Evolutionary conservation across 2,797 vertebrate species (phyloP), one percentile per base, ranked within the genome.

Genomic region (Phyllotis vaccarum): DNA sequence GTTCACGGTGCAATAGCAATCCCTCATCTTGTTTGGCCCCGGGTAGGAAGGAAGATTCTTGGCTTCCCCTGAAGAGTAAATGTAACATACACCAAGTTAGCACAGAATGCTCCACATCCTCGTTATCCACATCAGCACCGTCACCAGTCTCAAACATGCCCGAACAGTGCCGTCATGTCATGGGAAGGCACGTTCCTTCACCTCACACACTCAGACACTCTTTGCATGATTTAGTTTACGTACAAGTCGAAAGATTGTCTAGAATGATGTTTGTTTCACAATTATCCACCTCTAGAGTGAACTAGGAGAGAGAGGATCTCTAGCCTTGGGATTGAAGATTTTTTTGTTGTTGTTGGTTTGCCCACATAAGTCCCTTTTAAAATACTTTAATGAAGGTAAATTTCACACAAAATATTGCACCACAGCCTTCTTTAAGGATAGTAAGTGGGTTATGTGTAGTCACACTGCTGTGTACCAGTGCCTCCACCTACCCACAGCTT

Each of bases 1-100:
- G 98, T 99, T 99, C 96, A 99, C 99, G 5, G 99, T 99, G 98
- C 99, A 99, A 98, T 99, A 99, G 97, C 99, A 99, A 97, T 99
- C 99, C 88, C 99, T 99, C 99, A 99, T 99, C 98, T 98, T 99
- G 98, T 99, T 99, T 81, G 99, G 99, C 96, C 99, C 99, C 0
- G 99, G 99, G 98, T 99, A 99, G 0, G 99, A 99, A 98, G 99
- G 99, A 97, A 99, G 99, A 97, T 99, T 99, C 98, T 99, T 99
- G 56, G 99, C 99, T 99, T 99, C 99, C 74, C 99, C 99, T 99
- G 8, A 86, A 96, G 97, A 90, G 89, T 3, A 96, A 96, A 68
- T 49, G 93, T 56, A 21, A 86, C 70, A 95, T 6, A 21, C 9
- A 70, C 75, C 95, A 89, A 40, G 86, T 89, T 70, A 46, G 87